Base-by-base conservation (phyloP, 2,888 invertebrate genomes). In the Macrosoma leucophasiata region DNA sequence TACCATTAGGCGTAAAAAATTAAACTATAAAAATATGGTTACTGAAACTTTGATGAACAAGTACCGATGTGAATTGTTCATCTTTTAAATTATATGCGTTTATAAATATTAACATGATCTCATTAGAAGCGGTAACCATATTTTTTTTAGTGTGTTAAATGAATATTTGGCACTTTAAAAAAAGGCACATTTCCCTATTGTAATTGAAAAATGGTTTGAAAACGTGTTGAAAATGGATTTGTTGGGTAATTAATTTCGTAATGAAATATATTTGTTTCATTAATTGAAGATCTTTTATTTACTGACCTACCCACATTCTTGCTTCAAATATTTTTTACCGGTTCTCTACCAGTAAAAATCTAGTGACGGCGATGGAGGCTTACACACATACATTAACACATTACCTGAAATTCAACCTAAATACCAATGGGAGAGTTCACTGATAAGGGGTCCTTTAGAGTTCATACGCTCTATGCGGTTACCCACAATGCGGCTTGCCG, bases 201-300 rank as follows among this genome's bases (percentile, higher is more conserved):
- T 79, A 70, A 79, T 81, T 82, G 69, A 79, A 70, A 74, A 79
- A 67, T 76, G 79, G 74, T 81, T 79, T 79, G 81, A 76, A 73
- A 76, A 76, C 74, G 79, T 81, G 84, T 85, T 85, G 74, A 81
- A 76, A 82, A 82, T 84, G 84, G 84, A 84, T 85, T 85, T 84
- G 85, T 85, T 84, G 84, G 81, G 81, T 78, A 37, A 79, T 84
- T 84, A 79, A 82, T 85, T 85, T 85, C 82, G 65, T 76, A 73
- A 84, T 79, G 82, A 84, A 85, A 85, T 85, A 85, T 84, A 85
- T 82, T 85, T 85, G 84, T 85, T 85, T 85, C 84, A 85, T 77
- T 76, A 72, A 72, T 60, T 25, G 38, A 53, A 49, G 50, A 33
- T 65, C 48, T 76, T 81, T 81, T 69, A 72, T 74, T 79, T 64